Evolutionary conservation across 1,140 invertebrate genomes (phyloP), one percentile per base, ranked within the genome.

Genomic region (Conus betulinus): DNA sequence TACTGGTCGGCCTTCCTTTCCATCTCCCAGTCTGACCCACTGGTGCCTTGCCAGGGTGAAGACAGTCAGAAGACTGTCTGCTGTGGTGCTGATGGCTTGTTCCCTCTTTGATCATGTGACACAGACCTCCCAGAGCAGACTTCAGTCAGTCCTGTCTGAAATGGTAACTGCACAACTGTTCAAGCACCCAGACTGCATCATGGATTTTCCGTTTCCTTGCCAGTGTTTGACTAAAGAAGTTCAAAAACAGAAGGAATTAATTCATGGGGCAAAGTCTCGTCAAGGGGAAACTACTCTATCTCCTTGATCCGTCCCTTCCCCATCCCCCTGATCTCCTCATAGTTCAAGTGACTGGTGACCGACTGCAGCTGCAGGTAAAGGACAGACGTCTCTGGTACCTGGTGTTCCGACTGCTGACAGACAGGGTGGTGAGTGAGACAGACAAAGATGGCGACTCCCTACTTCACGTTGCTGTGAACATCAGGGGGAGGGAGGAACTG

Each of bases 1-100:
- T 87, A 87, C 74, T 87, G 85, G 85, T 87, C 85, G 0, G 52
- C 15, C 13, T 55, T 71, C 39, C 52, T 11, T 11, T 25, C 71
- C 71, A 20, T 78, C 71, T 20, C 10, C 51, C 20, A 25, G 15
- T 7, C 52, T 87, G 17, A 25, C 74, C 5, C 11, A 57, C 1
- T 87, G 74, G 85, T 87, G 85, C 57, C 51, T 78, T 20, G 39
- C 76, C 5, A 51, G 11, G 25, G 17, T 39, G 67, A 3, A 85
- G 84, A 85, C 84, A 51, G 11, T 13, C 17, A 27, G 25, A 27
- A 39, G 10, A 23, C 15, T 71, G 67, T 71, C 11, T 7, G 11
- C 8, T 78, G 7, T 39, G 76, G 39, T 3, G n/a, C 25, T 78
- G 25, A 78, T 39, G 25, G 20, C 76, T 39, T 39, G 39, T 15